phyloP scores from a whole-genome alignment of 2,113 vertebrate species.

The Etia nguti region DNA sequence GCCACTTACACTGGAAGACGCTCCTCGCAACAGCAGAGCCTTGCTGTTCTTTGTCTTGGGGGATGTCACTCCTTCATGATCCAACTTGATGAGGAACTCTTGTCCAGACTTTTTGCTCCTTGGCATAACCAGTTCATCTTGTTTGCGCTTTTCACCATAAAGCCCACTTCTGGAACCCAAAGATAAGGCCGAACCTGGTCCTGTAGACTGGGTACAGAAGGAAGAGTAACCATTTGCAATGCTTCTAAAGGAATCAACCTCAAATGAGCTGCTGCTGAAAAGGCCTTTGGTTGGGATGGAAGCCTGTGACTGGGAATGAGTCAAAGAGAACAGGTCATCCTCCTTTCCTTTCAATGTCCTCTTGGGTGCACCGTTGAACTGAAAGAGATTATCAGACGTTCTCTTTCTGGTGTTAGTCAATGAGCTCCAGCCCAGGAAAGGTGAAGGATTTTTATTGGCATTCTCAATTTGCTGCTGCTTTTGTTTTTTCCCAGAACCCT shows the following conservation, averaged over 20 bases:
- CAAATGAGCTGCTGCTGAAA: slow-evolving; percentile 88
- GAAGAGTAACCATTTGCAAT: slow-evolving; percentile 90
- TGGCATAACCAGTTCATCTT: slow-evolving; percentile 62
- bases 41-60: slow-evolving; percentile 96
- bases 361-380: slow-evolving; percentile 80
- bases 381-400: slow-evolving; percentile 81
- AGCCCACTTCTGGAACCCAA: slow-evolving; percentile 70
- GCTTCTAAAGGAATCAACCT: slow-evolving; percentile 92
- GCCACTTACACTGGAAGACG: slow-evolving; percentile 62
- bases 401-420: slow-evolving; percentile 79
- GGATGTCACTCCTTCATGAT: slow-evolving; percentile 94
- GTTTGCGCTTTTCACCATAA: slow-evolving; percentile 78
- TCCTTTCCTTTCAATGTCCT: slow-evolving; percentile 79
- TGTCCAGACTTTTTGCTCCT: slow-evolving; percentile 74
- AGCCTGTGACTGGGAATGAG: slow-evolving; percentile 58
- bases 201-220: slow-evolving; percentile 75
- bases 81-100: slow-evolving; percentile 91
- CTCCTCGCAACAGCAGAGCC: slow-evolving; percentile 76
- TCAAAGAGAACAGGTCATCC: slow-evolving; percentile 67
- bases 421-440: slow-evolving; percentile 82
- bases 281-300: slow-evolving; percentile 72
- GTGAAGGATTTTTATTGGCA: slow-evolving; percentile 70
- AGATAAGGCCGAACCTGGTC: slow-evolving; percentile 71
- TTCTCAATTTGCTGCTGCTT: slow-evolving; percentile 66
- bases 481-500: slow-evolving; percentile 78